Percentiles rank a stretch among this genome's conserved stretches.
phyloP scores from a whole-genome alignment of 2,113 vertebrate species.

The Syngnathus typhle region DNA sequence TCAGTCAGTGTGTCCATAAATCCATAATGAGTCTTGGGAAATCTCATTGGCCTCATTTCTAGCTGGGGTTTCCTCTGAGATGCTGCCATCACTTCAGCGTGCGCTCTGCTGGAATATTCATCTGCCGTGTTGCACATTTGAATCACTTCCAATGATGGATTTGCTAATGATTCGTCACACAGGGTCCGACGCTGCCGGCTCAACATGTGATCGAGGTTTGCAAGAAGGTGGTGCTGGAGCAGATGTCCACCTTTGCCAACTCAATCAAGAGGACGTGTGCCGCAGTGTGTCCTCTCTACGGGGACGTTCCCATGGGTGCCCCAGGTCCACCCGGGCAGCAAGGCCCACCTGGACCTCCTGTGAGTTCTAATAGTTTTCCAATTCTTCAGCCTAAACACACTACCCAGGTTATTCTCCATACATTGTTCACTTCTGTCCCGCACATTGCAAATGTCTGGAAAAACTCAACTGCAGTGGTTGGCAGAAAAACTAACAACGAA shows the following conservation, averaged over 20 bases:
- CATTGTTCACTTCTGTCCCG: constrained; percentile 40
- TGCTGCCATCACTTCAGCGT: constrained; percentile 31
- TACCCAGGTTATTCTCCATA: constrained; percentile 28
- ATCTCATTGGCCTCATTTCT: constrained; percentile 48
- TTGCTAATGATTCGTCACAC: constrained; percentile 50
- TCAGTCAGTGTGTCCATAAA: constrained; percentile 59
- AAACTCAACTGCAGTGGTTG: constrained; percentile 57
- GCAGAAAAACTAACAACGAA: constrained; percentile 67
- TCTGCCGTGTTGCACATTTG: constrained; percentile 36
- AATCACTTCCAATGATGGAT: constrained; percentile 36
- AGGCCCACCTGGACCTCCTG: constrained; percentile 62
- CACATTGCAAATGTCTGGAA: constrained; percentile 50
- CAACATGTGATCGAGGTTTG: constrained; percentile 70
- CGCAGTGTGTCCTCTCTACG: constrained; percentile 71
- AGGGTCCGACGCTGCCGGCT: constrained; percentile 66
- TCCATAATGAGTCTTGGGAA: constrained; percentile 51
- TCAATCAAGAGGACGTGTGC: constrained; percentile 69
- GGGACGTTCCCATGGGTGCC: constrained; percentile 66
- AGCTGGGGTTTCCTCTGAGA: constrained; percentile 46
- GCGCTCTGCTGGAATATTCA: constrained; percentile 30
- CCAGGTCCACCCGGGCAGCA: constrained; percentile 60
- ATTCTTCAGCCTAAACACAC: not conserved
- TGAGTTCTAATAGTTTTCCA: constrained; percentile 46
- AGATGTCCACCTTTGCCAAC: constrained; percentile 75
- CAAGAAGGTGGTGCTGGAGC: constrained; percentile 71